These are phyloP conservation scores for Shinisaurus crocodilurus DNA, from an alignment of 2,113 vertebrate species.

Conservation along the genomic window DNA sequence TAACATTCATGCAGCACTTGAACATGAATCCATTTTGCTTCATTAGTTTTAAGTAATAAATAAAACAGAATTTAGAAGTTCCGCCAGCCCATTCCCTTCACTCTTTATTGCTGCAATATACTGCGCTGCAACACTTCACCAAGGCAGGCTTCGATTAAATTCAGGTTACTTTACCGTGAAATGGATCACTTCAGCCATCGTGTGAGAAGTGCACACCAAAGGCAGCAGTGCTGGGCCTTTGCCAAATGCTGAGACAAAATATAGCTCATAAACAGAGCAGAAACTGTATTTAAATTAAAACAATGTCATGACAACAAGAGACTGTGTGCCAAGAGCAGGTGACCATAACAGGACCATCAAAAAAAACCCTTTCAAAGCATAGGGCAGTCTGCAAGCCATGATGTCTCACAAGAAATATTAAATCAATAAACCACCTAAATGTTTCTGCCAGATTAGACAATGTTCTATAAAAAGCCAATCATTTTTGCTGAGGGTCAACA, in stretches of 20 bases:
- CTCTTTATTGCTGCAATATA: constrained; percentile 49
- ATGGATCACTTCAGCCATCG: constrained; percentile 57
- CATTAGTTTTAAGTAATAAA: constrained; percentile 53
- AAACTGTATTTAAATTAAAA: constrained; percentile 66
- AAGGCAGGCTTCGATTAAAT: constrained; percentile 45
- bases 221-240: constrained; percentile 25
- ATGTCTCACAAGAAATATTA: constrained; percentile 71
- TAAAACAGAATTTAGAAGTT: constrained; percentile 50
- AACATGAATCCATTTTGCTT: constrained; percentile 53
- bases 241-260: constrained; percentile 16
- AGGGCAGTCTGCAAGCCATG: constrained; percentile 52
- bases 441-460: constrained; percentile 64
- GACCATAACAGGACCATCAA: constrained; percentile 45
- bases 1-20: constrained; percentile 44
- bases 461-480: constrained; percentile 68
- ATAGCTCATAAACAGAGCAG: constrained; percentile 46
- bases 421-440: constrained; percentile 77
- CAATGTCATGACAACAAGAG: constrained; percentile 50
- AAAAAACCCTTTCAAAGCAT: constrained; percentile 46
- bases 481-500: constrained; percentile 56
- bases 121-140: constrained; percentile 25
- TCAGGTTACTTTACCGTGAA: constrained; percentile 60
- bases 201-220: constrained; percentile 40
- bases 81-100: constrained; percentile 39
- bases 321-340: constrained; percentile 46